Evolutionary conservation across 1,140 invertebrate genomes (phyloP).

Genomic region (Muscidifurax raptorellus): DNA sequence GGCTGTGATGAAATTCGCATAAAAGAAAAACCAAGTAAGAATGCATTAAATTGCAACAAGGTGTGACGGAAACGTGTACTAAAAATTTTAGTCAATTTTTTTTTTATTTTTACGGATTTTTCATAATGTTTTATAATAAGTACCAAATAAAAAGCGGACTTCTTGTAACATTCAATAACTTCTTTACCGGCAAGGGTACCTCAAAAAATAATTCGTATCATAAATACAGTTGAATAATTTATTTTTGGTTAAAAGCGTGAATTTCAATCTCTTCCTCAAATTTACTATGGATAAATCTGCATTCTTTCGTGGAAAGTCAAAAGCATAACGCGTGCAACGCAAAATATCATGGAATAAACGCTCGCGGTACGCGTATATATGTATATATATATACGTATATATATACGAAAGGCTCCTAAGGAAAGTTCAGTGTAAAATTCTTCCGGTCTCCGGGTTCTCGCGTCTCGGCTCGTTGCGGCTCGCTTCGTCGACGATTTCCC

Average conservation of each 20-base stretch:
- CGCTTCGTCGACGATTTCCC: neutral
- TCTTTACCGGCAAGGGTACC: no score
- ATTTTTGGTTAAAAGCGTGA: no score
- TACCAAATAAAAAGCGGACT: no score
- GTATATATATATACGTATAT: no score
- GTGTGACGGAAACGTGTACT: no score
- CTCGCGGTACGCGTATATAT: neutral
- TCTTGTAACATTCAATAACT: no score
- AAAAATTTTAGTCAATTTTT: no score
- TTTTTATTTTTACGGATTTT: no score
- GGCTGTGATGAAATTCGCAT: neutral
- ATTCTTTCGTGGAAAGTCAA: neutral
- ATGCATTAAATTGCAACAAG: neutral
- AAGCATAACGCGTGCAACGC: neutral
- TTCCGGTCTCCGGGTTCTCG: conserved; percentile 25
- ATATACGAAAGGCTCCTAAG: neutral
- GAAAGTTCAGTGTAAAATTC: conserved; percentile 53
- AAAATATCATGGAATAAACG: neutral
- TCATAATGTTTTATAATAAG: no score
- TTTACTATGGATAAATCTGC: neutral
- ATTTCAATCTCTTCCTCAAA: no score
- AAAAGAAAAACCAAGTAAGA: neutral
- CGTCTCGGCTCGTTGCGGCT: neutral
- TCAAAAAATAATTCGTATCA: no score
- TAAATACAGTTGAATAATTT: no score